phyloP scores from a whole-genome alignment of 1,140 invertebrate species.

The Cotesia chilonis region DNA sequence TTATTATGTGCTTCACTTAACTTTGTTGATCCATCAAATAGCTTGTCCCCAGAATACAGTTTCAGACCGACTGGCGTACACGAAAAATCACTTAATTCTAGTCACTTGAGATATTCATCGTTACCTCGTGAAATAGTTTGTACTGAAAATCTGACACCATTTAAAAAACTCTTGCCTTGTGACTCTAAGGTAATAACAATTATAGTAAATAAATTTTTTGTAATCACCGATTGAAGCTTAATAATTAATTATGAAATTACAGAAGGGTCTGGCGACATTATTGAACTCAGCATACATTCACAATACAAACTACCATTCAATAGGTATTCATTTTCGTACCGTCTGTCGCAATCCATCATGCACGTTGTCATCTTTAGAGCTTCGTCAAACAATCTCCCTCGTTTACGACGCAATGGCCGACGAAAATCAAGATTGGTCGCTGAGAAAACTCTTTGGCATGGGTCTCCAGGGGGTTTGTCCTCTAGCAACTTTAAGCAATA shows the following conservation, averaged over 20 bases:
- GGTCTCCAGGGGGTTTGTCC: conserved; percentile 82
- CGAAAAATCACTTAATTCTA: conserved; percentile 66
- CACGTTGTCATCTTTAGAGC: conserved; percentile 73
- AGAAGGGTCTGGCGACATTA: conserved; percentile 83
- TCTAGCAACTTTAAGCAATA: conserved; percentile 77
- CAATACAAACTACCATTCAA: conserved; percentile 92
- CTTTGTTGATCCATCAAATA: conserved; percentile 91
- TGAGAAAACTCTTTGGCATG: conserved; percentile 86
- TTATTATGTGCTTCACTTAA: conserved; percentile 96
- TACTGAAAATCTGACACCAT: conserved; percentile 98
- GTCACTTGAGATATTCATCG: conserved; percentile 81
- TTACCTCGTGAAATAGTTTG: conserved; percentile 96
- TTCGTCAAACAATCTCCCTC: conserved; percentile 84
- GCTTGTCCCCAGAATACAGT: conserved; percentile 82
- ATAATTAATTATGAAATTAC: conserved; percentile 46
- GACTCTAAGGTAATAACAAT: conserved; percentile 72
- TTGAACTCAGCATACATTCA: conserved; percentile 92
- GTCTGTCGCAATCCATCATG: conserved; percentile 77
- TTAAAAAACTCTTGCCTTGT: conserved; percentile 96
- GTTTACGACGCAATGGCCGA: conserved; percentile 79
- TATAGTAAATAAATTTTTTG: too few species aligned
- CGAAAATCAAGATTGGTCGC: conserved; percentile 77
- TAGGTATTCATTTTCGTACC: conserved; percentile 85
- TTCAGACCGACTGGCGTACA: conserved; percentile 81
- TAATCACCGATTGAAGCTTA: too few species aligned